Percentiles rank a stretch among this genome's conserved stretches.
Conservation (phyloP, 2,797 vertebrate genomes). For the Chelon labrosus region DNA sequence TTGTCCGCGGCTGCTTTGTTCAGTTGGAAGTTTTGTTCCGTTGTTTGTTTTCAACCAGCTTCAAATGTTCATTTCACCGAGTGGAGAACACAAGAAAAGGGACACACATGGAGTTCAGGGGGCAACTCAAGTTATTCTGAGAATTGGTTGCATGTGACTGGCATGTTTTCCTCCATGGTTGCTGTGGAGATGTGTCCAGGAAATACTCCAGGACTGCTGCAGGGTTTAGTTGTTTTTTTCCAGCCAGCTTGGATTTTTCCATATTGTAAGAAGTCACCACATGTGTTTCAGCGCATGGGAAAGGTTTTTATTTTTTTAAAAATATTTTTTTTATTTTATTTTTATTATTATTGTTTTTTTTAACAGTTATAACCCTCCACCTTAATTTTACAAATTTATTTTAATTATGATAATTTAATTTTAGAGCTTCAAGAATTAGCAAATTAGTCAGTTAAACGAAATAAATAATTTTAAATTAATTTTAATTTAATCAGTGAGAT, state of each 20-base stretch:
- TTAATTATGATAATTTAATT: too few species aligned
- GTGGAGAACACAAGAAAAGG: background rate
- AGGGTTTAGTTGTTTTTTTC: background rate
- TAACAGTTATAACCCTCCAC: background rate
- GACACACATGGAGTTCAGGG: background rate
- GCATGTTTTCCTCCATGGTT: constrained; percentile 8
- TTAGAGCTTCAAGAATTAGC: too few species aligned
- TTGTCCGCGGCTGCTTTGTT: background rate
- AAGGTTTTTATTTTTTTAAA: too few species aligned
- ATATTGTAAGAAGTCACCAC: background rate
- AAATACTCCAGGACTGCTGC: background rate
- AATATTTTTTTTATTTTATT: too few species aligned
- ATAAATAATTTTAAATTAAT: too few species aligned
- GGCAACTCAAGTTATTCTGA: background rate
- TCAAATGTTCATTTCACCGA: too few species aligned
- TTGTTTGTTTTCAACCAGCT: background rate
- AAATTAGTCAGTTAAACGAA: too few species aligned
- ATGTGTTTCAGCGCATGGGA: background rate
- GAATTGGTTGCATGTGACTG: constrained; percentile 45
- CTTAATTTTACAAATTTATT: too few species aligned
- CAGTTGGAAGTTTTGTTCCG: background rate
- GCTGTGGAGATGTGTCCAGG: constrained; percentile 18
- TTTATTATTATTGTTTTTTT: background rate
- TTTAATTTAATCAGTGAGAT: too few species aligned
- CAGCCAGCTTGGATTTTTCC: constrained; percentile 28